A percentile compares a stretch with the other conserved stretches of the same genome.
phyloP scores from a whole-genome alignment of 2,113 vertebrate species.

The Silurus asotus region DNA sequence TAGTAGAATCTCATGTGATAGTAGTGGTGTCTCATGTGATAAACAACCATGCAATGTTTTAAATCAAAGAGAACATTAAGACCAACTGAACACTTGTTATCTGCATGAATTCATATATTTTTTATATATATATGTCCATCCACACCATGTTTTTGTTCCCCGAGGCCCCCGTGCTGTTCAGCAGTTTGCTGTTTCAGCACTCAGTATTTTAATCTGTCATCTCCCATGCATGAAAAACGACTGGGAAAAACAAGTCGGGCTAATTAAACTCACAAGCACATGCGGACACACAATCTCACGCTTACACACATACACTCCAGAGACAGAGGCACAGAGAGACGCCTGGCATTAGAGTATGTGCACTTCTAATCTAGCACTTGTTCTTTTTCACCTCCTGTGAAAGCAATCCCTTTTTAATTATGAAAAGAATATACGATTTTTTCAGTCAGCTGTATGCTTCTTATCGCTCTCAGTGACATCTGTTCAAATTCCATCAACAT shows the following conservation, averaged over 20 bases:
- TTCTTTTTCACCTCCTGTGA: not conserved
- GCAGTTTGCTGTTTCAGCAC: constrained; percentile 39
- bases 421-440: not conserved
- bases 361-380: not conserved
- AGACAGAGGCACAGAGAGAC: not conserved
- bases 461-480: not conserved
- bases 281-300: not conserved
- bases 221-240: constrained; percentile 26
- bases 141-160: not conserved
- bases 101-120: no score
- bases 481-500: not conserved
- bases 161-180: not conserved
- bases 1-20: no score
- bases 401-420: not conserved
- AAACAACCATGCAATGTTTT: no score
- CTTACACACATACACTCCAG: constrained; percentile 16
- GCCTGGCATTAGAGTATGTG: not conserved
- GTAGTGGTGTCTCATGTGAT: no score
- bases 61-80: no score
- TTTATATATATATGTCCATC: not conserved
- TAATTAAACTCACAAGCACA: constrained; percentile 19
- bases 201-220: constrained; percentile 39
- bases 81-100: no score
- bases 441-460: not conserved
- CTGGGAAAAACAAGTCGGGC: constrained; percentile 20